Conservation (phyloP, 2,113 vertebrate species). For the Eubucco bourcierii region DNA sequence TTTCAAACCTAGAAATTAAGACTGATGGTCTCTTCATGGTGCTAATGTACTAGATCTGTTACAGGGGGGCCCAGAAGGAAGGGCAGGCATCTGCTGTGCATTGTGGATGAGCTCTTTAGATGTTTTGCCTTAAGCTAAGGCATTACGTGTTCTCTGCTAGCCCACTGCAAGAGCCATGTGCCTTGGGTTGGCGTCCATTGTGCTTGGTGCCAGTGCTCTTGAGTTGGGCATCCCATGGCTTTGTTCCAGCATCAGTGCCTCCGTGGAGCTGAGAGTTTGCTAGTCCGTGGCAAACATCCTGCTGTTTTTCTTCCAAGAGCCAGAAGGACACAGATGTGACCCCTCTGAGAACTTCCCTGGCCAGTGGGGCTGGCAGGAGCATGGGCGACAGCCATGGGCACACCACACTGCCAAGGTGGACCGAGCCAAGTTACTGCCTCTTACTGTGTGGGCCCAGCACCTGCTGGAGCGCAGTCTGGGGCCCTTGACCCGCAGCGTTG, state of each 20-base stretch:
- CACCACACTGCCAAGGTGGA: accelerated
- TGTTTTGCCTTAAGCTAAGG: neutral
- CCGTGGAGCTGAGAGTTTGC: neutral
- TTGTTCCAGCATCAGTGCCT: neutral
- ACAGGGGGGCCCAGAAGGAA: neutral
- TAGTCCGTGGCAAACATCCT: neutral
- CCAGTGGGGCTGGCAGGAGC: neutral
- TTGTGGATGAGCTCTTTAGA: neutral
- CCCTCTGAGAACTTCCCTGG: neutral
- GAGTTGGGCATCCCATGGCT: accelerated
- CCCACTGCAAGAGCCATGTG: neutral
- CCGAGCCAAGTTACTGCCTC: neutral
- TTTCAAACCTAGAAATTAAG: neutral
- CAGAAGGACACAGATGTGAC: neutral
- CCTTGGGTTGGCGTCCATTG: neutral
- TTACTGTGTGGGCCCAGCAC: accelerated
- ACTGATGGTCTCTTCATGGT: neutral
- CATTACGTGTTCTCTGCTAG: neutral
- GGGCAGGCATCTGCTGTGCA: neutral
- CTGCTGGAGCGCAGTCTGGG: neutral
- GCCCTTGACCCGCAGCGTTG: neutral
- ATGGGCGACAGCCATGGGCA: accelerated
- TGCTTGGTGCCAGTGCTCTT: neutral
- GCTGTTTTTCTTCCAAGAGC: neutral
- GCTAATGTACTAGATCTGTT: neutral